Conservation (phyloP, 2,888 invertebrate genomes). For the Oscheius onirici region DNA sequence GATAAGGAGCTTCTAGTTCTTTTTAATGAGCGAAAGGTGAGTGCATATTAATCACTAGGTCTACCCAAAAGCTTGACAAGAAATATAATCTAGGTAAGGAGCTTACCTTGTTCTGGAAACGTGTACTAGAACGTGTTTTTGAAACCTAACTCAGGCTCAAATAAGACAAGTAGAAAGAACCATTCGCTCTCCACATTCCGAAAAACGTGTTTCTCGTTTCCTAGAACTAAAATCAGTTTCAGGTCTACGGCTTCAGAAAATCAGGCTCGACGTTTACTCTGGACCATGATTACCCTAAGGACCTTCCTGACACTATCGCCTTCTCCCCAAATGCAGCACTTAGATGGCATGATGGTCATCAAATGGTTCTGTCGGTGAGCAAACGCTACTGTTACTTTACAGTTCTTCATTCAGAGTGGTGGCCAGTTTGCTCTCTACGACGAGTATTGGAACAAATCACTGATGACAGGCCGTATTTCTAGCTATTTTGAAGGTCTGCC, state of each 20-base stretch:
- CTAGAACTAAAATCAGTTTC: not conserved
- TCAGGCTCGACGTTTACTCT: not conserved
- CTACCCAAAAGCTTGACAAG: no score
- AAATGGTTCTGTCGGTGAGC: conserved; percentile 46
- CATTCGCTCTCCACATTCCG: no score
- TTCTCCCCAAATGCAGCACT: conserved; percentile 48
- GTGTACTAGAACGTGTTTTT: no score
- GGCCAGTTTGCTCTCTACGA: conserved; percentile 53
- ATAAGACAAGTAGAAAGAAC: no score
- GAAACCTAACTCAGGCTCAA: no score
- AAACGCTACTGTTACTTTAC: not conserved
- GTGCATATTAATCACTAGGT: no score
- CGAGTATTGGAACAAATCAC: conserved; percentile 55
- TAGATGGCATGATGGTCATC: conserved; percentile 52
- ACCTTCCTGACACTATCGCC: conserved; percentile 39
- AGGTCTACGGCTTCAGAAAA: conserved; percentile 23
- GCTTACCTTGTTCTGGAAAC: no score
- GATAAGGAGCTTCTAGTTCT: conserved; percentile 45
- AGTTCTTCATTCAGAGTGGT: conserved; percentile 41
- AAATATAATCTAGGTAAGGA: no score
- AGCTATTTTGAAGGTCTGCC: conserved; percentile 49
- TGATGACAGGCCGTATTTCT: conserved; percentile 42
- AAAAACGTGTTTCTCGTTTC: no score
- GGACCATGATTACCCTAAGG: conserved; percentile 25
- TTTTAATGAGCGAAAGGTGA: conserved; percentile 34